Conservation (phyloP, 35 echinoderm and acorn worm species). For the Acanthaster planci region DNA sequence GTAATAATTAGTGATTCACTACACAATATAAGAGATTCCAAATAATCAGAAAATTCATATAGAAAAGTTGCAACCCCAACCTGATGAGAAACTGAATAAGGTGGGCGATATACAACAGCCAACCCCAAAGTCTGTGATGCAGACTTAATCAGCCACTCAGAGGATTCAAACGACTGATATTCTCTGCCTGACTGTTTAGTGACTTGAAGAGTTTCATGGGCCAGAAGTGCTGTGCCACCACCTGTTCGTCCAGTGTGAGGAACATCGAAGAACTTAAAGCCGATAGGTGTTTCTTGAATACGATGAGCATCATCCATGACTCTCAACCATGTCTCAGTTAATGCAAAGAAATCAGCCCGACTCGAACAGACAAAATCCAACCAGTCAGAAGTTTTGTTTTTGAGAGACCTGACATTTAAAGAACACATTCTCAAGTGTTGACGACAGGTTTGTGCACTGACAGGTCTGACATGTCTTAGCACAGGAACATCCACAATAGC, state of each 20-base stretch:
- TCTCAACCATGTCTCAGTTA: constrained; percentile 18
- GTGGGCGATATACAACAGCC: constrained; percentile 1
- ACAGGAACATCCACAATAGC: no score
- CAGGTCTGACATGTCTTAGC: no score
- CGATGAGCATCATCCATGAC: background rate
- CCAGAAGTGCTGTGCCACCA: background rate
- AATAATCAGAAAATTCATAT: constrained; percentile 8
- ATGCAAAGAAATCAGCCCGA: background rate
- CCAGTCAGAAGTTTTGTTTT: background rate
- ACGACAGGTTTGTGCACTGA: no score
- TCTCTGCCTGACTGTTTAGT: background rate
- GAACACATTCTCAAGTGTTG: background rate
- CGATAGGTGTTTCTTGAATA: background rate
- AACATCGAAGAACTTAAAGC: background rate
- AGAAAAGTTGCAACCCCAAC: background rate
- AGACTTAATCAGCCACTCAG: background rate
- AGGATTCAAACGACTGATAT: background rate
- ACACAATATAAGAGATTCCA: background rate
- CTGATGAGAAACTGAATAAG: background rate
- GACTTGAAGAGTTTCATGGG: background rate
- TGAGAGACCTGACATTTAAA: background rate
- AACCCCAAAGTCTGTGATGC: background rate
- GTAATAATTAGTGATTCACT: constrained; percentile 21
- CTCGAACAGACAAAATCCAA: background rate
- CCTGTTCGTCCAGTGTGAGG: background rate